These are phyloP conservation scores for Priocnemis perturbator DNA, from an alignment of 2,888 invertebrate genomes.

Conservation along the genomic window DNA sequence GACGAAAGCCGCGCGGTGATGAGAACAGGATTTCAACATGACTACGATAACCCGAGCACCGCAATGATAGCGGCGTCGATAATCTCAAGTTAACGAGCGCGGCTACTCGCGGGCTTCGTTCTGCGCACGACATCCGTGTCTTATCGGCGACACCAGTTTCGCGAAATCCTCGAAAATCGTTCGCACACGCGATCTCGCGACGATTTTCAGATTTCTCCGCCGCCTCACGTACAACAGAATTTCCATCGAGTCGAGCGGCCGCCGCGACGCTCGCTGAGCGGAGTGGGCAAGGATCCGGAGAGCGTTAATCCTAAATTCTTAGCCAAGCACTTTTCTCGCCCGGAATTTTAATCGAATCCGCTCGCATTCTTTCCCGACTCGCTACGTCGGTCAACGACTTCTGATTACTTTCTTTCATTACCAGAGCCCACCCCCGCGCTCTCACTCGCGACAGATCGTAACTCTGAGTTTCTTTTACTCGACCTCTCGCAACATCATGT, in stretches of 20 bases:
- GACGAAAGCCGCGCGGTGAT: no score
- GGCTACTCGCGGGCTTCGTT: neutral
- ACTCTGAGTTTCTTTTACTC: no score
- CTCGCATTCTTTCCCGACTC: slow-evolving; percentile 2
- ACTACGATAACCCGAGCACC: slow-evolving; percentile 13
- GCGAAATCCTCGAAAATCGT: no score
- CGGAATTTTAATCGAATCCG: slow-evolving; percentile 51
- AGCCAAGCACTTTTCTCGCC: slow-evolving; percentile 9
- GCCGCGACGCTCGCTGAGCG: no score
- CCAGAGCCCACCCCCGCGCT: slow-evolving; percentile 38
- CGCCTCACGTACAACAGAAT: no score
- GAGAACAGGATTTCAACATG: no score
- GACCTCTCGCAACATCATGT: no score
- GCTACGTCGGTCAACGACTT: slow-evolving; percentile 65
- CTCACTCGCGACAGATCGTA: slow-evolving; percentile 21
- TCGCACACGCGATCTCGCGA: no score
- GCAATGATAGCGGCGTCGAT: slow-evolving; percentile 25
- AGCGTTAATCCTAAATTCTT: neutral
- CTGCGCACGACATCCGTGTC: slow-evolving; percentile 30
- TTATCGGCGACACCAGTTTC: neutral
- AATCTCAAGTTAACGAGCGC: slow-evolving; percentile 4
- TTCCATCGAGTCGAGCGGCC: no score
- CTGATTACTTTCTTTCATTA: slow-evolving; percentile 70
- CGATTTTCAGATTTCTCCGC: no score
- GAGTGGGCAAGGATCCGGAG: no score